Conservation (phyloP, 1,140 invertebrate species). For the Atta cephalotes region DNA sequence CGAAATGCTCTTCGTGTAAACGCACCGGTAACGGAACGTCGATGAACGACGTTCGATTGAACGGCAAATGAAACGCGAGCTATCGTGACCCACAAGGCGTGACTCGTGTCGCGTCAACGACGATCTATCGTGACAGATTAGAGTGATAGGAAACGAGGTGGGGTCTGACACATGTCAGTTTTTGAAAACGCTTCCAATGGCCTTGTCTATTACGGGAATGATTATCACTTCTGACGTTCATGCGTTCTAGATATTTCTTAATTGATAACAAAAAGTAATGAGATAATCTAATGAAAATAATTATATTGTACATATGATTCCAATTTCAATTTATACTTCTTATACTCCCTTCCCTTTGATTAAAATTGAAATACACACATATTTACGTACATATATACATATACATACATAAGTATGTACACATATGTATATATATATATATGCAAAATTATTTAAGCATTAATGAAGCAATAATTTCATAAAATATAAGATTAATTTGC, state of each 20-base stretch:
- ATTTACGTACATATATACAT: neutral
- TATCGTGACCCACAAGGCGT: constrained; percentile 66
- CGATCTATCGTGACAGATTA: constrained; percentile 63
- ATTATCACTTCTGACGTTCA: constrained; percentile 40
- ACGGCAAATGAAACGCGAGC: constrained; percentile 62
- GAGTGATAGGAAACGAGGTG: constrained; percentile 65
- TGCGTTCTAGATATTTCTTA: constrained; percentile 39
- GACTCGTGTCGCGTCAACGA: constrained; percentile 51
- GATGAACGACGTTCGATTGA: constrained; percentile 44
- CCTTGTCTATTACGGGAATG: constrained; percentile 50
- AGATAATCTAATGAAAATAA: neutral
- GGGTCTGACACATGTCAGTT: constrained; percentile 63
- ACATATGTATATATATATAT: neutral
- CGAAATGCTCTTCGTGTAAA: constrained; percentile 35
- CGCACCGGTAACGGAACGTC: constrained; percentile 28
- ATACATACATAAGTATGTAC: no score
- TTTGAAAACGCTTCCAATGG: constrained; percentile 50
- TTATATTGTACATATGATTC: neutral
- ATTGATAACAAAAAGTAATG: constrained; percentile 33
- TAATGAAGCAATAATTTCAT: neutral
- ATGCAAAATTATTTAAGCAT: neutral
- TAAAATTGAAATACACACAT: neutral
- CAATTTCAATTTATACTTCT: neutral
- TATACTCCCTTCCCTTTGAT: neutral
- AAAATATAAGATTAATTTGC: constrained; percentile 5